A percentile compares a stretch with the other conserved stretches of the same genome.
Evolutionary conservation across 23 tunicate species (phyloP).

Genomic region (Halocynthia roretzi): DNA sequence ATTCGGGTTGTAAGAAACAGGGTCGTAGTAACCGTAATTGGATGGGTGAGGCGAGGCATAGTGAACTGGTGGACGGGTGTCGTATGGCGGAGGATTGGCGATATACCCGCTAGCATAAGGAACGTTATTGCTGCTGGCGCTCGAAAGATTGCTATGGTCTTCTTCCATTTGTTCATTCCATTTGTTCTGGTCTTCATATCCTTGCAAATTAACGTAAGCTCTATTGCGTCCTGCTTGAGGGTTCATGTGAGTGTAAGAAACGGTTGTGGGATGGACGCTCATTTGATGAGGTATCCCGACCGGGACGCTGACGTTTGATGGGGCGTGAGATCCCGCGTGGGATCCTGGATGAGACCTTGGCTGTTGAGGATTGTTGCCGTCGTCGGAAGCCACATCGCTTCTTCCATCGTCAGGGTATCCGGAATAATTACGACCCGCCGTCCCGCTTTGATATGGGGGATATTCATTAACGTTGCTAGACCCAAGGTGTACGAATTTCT

Average conservation of each 20-base stretch:
- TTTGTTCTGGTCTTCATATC: slow-evolving; percentile 31
- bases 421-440: too few species aligned
- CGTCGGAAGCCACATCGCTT: slow-evolving; percentile 5
- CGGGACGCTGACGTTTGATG: slow-evolving; percentile 3
- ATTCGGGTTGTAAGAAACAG: slow-evolving; percentile 6
- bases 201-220: slow-evolving; percentile 60
- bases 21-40: slow-evolving; percentile 10
- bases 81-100: neutral
- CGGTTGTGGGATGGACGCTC: too few species aligned
- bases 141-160: slow-evolving; percentile 44
- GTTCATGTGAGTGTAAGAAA: too few species aligned
- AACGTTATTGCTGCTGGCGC: slow-evolving; percentile 37
- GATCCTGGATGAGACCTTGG: slow-evolving; percentile 32
- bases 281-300: too few species aligned
- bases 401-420: slow-evolving; percentile 23
- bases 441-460: neutral
- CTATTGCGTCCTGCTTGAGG: slow-evolving; percentile 21
- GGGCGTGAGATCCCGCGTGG: slow-evolving; percentile 10
- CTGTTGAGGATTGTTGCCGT: slow-evolving; percentile 23
- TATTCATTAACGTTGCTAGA: slow-evolving; percentile 1
- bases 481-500: slow-evolving; percentile 37
- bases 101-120: neutral
- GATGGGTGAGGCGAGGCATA: slow-evolving; percentile 13
- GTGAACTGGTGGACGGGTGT: neutral
- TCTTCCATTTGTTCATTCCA: slow-evolving; percentile 28